Base-by-base conservation (phyloP, 2,113 vertebrate species). In the Lasiurus cinereus region DNA sequence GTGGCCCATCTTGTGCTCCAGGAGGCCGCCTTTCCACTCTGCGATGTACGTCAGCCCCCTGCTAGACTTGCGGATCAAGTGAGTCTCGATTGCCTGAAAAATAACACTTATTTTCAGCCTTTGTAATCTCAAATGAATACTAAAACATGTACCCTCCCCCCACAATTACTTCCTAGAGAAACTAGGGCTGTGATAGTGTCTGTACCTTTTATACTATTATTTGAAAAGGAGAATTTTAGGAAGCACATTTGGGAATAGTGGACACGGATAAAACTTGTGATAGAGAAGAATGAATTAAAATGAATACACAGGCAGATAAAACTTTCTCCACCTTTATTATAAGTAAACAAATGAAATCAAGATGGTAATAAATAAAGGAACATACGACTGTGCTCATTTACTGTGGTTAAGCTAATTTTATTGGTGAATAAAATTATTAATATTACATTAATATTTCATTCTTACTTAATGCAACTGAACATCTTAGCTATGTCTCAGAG, bases 1-100 rank as follows among this genome's bases (percentile, higher is more conserved):
- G 95, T 99, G 99, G 11, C 99, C 99, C 99, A 99, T 99, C 98
- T 99, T 99, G 88, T 99, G 99, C 52, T 99, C 99, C 27, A 99
- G 98, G 16, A 99, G 98, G 1, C 99, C 99, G 0, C 99, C 99
- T 97, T 99, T 99, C 99, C 99, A 99, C 98, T 99, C 99, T 0
- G 99, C 99, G 0, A 99, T 99, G 98, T 99, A 99, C 0, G 98
- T 99, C 93, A 99, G 98, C 5, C 99, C 99, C 0, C 98, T 95
- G 0, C 98, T 99, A 0, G 99, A 99, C 97, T 99, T 99, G 54
- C 99, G 98, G 94, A 99, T 99, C 97, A 99, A 98, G 97, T 99
- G 99, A 48, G 99, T 99, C 97, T 99, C 99, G 43, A 99, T 99
- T 15, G 99, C 99, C 99, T 99, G 97, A 31, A 83, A 83, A 92